Evolutionary conservation across 2,888 invertebrate genomes (phyloP).

Genomic region (Chrysotoxum bicinctum): DNA sequence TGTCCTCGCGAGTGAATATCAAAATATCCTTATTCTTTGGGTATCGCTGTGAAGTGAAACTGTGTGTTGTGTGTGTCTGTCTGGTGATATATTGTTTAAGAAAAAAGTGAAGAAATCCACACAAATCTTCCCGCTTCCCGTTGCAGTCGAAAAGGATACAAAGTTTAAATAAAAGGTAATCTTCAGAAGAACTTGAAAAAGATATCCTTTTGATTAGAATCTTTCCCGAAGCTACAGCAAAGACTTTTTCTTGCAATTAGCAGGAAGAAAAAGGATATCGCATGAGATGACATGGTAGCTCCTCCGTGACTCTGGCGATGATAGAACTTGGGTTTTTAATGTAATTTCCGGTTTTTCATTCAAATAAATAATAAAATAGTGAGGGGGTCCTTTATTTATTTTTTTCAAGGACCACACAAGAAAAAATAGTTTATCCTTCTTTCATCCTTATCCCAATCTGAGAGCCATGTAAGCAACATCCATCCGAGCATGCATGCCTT

Average conservation of each 20-base stretch:
- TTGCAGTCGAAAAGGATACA: constrained; percentile 17
- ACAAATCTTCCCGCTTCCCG: constrained; percentile 2
- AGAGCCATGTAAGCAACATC: constrained; percentile 27
- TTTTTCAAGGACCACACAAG: constrained; percentile 31
- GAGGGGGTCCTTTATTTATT: neutral
- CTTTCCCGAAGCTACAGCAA: constrained; percentile 21
- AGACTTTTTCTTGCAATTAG: constrained; percentile 40
- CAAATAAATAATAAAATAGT: constrained; percentile 52
- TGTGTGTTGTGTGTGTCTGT: constrained; percentile 40
- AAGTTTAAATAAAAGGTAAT: constrained; percentile 65
- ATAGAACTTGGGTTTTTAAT: constrained; percentile 52
- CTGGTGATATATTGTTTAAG: constrained; percentile 14
- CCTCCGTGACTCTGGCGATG: constrained; percentile 3
- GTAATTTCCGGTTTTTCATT: constrained; percentile 62
- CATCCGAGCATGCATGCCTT: constrained; percentile 23
- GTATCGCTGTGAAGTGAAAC: constrained; percentile 30
- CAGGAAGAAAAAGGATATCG: constrained; percentile 27
- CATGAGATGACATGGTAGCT: constrained; percentile 9
- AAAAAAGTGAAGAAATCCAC: constrained; percentile 12
- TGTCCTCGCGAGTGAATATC: constrained; percentile 50
- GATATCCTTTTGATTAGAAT: constrained; percentile 60
- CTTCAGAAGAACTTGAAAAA: constrained; percentile 50
- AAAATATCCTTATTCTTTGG: neutral
- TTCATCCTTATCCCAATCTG: constrained; percentile 22
- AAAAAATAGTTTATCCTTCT: constrained; percentile 3